These are phyloP conservation scores for Canis aureus DNA, from an alignment of 2,113 vertebrate genomes.

Conservation along the genomic window DNA sequence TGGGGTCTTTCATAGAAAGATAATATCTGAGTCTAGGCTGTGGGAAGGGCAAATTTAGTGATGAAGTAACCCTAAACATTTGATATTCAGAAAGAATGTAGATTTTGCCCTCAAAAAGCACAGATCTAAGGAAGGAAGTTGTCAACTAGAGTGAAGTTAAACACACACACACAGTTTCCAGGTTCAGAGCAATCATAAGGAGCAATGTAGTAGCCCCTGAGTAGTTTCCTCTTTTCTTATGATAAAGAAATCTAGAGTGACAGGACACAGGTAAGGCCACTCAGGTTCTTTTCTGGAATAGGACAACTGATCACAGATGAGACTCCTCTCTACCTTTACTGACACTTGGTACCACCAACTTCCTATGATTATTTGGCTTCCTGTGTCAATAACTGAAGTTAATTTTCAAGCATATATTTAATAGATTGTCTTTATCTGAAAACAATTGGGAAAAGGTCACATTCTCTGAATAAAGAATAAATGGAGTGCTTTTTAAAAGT, in stretches of 20 bases:
- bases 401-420: not conserved
- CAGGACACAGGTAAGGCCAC: not conserved
- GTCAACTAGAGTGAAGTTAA: not conserved
- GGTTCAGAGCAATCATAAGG: not conserved
- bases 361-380: not conserved
- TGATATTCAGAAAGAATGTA: not conserved
- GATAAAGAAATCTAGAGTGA: not conserved
- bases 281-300: not conserved
- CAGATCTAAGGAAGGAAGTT: not conserved
- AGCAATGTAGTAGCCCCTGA: not conserved
- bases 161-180: not conserved
- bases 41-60: not conserved
- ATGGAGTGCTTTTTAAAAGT: not conserved
- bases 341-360: not conserved
- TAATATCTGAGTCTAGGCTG: not conserved
- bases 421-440: not conserved
- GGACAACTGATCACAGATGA: not conserved
- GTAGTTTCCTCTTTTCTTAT: not conserved
- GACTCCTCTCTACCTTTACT: not conserved
- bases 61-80: not conserved
- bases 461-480: slow-evolving; percentile 24
- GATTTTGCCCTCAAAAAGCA: slow-evolving; percentile 12
- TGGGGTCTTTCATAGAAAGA: not conserved
- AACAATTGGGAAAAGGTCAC: not conserved
- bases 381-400: not conserved